Conservation (phyloP, 2,113 vertebrate genomes). For the Halichoerus grypus region DNA sequence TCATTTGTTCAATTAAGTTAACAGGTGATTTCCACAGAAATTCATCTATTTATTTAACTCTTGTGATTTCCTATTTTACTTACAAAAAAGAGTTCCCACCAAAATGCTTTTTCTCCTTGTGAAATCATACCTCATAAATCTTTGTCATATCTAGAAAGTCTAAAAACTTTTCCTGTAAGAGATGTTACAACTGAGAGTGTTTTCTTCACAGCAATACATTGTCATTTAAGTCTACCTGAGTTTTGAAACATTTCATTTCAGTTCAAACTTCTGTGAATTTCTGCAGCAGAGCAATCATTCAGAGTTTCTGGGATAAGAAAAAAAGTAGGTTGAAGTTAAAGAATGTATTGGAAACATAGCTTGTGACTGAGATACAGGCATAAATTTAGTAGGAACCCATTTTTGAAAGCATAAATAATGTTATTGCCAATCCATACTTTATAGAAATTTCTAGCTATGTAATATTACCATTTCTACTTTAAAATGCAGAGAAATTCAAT, state of each 20-base stretch:
- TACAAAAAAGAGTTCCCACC: constrained; percentile 27
- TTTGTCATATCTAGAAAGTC: constrained; percentile 64
- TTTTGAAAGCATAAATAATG: constrained; percentile 14
- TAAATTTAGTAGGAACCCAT: constrained; percentile 18
- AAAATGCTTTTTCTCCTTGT: constrained; percentile 58
- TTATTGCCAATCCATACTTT: constrained; percentile 2
- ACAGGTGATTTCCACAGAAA: constrained; percentile 35
- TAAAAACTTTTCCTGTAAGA: constrained; percentile 21
- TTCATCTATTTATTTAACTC: not conserved
- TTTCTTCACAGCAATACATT: constrained; percentile 46
- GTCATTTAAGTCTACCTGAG: constrained; percentile 45
- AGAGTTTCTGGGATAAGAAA: constrained; percentile 47
- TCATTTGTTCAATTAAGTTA: constrained; percentile 23
- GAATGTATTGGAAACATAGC: not conserved
- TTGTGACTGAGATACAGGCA: not conserved
- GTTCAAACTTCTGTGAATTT: constrained; percentile 49
- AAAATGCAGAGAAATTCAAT: constrained; percentile 43
- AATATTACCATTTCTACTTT: constrained; percentile 44
- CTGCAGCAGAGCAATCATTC: not conserved
- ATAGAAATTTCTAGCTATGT: constrained; percentile 32
- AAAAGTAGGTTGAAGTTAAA: constrained; percentile 31
- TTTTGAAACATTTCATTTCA: constrained; percentile 66
- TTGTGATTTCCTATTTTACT: constrained; percentile 50
- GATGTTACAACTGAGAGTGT: constrained; percentile 43
- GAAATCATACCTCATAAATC: constrained; percentile 56